phyloP scores from a whole-genome alignment of 2,888 invertebrate genomes.

The Amiota communis region DNA sequence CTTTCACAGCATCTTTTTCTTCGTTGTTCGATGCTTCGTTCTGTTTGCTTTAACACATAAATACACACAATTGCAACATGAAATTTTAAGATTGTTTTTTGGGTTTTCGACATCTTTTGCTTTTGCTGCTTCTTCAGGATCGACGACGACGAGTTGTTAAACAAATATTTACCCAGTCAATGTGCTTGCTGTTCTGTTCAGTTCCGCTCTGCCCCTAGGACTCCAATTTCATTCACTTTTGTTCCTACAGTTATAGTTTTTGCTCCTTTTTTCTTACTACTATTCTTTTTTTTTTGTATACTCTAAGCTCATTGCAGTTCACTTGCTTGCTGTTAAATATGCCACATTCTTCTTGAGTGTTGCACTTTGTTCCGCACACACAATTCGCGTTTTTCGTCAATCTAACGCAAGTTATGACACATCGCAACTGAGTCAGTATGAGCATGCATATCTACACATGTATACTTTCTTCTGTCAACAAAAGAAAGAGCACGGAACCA shows the following conservation, averaged over 20 bases:
- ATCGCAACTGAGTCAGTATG: background rate
- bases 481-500: background rate
- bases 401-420: background rate
- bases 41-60: too few species aligned
- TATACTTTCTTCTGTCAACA: background rate
- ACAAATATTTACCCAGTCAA: constrained; percentile 7
- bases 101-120: background rate
- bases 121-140: background rate
- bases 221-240: background rate
- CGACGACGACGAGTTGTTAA: background rate
- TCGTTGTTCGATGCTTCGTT: too few species aligned
- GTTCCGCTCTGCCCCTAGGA: background rate
- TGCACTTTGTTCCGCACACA: too few species aligned
- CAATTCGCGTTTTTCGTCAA: background rate
- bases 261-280: too few species aligned
- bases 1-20: too few species aligned
- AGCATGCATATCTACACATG: background rate
- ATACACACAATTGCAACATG: too few species aligned
- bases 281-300: too few species aligned
- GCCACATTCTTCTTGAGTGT: too few species aligned
- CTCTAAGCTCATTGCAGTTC: too few species aligned
- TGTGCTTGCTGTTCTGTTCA: background rate
- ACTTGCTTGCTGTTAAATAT: too few species aligned
- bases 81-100: too few species aligned
- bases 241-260: background rate